A percentile compares a stretch with the other conserved stretches of the same genome.
These are phyloP conservation scores for Mimumesa dahlbomi DNA, from an alignment of 2,888 invertebrate species.

Conservation along the genomic window DNA sequence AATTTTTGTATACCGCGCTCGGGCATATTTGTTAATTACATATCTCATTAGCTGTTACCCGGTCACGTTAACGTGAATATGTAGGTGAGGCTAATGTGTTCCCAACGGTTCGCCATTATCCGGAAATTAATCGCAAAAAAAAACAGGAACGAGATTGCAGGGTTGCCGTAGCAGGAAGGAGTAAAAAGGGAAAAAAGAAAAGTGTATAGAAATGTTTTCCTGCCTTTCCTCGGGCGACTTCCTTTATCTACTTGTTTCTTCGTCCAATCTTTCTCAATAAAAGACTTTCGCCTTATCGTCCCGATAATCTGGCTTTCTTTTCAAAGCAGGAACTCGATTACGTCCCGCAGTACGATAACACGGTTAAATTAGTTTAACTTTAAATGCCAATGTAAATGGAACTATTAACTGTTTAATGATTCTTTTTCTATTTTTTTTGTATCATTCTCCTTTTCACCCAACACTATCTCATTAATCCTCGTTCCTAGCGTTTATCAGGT, in stretches of 20 bases:
- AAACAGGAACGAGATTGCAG: not conserved
- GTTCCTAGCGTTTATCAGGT: too few relatives aligned
- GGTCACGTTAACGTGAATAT: not conserved
- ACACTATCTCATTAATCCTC: too few relatives aligned
- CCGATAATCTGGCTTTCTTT: slow-evolving; percentile 12
- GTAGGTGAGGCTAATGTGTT: not conserved
- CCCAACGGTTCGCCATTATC: not conserved
- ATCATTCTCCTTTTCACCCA: slow-evolving; percentile 13
- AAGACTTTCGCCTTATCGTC: slow-evolving; percentile 5
- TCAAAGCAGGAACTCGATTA: slow-evolving; percentile 11
- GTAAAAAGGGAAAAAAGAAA: not conserved
- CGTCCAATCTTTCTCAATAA: not conserved
- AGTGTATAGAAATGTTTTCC: not conserved
- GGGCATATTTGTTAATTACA: slow-evolving; percentile 15
- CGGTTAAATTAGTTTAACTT: slow-evolving; percentile 31
- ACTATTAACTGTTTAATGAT: not conserved
- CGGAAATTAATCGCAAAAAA: slow-evolving; percentile 2
- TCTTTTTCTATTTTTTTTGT: too few relatives aligned
- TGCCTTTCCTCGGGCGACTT: not conserved
- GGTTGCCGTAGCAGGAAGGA: not conserved
- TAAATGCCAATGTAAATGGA: not conserved
- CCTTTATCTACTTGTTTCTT: slow-evolving; percentile 10
- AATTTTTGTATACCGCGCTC: too few relatives aligned
- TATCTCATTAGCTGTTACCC: slow-evolving; percentile 29
- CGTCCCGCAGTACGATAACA: slow-evolving; percentile 13